Base-by-base conservation (phyloP, 2,113 vertebrate genomes). In the Oncorhynchus keta region DNA sequence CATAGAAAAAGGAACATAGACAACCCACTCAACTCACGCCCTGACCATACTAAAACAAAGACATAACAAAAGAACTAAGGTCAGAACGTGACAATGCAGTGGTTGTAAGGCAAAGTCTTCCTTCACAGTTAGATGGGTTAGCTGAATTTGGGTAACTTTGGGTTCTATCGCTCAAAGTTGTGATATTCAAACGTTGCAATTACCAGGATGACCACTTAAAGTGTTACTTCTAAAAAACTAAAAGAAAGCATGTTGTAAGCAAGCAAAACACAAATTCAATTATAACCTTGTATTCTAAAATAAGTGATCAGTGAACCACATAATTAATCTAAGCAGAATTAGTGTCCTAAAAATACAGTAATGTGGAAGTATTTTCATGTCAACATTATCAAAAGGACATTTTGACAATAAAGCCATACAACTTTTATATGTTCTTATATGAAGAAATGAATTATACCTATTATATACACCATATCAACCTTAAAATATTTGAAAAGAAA, bases 41-140 rank as follows among this genome's bases (percentile, higher is more conserved):
- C 26, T 28, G 26, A 28, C 26, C 2, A 28, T 28, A 28, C 26
- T 28, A 28, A 28, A 28, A 28, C 26, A 28, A 28, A 28, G 26
- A 28, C 26, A 28, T 28, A 28, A 28, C 2, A 28, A 28, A 28
- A 28, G 2, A 28, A 28, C 26, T 28, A 28, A 28, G 26, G 26
- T 28, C 26, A 28, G 2, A 28, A 28, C 2, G 26, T 28, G 26
- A 28, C 26, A 28, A 28, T 28, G 6, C 6, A 7, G 57, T 61
- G 57, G 57, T 61, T 61, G 57, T 61, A 61, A 61, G 57, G 57
- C 57, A 61, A 61, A 61, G 57, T n/a, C 20, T 61, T 61, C 57
- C 20, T 61, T 13, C 57, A 20, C 3, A 13, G 57, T 61, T 16
- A 61, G 57, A 61, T 14, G 57, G 14, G 14, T 2, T 3, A 20